These are phyloP conservation scores for Hippopotamus amphibius DNA, from an alignment of 2,113 vertebrate genomes.

Conservation along the genomic window DNA sequence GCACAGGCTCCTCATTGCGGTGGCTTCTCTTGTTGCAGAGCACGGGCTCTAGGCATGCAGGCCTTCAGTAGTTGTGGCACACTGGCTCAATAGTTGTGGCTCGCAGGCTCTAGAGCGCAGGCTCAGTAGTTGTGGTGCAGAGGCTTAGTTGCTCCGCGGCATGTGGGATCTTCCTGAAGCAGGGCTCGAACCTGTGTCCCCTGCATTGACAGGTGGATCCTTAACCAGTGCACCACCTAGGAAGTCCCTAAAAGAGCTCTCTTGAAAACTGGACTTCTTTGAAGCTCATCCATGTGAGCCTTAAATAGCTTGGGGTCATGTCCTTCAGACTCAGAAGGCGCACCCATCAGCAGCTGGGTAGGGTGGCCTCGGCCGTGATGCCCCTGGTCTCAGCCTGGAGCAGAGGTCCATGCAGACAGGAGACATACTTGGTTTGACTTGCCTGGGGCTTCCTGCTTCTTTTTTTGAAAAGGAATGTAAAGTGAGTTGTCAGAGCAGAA, in stretches of 20 bases:
- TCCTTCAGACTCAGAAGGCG: neutral
- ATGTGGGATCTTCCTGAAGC: too few relatives aligned
- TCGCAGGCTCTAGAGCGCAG: too few relatives aligned
- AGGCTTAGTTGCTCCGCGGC: too few relatives aligned
- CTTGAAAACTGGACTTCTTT: neutral
- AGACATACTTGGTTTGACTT: accelerated
- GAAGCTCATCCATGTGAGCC: neutral
- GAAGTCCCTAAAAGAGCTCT: neutral
- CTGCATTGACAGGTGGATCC: too few relatives aligned
- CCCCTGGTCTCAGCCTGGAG: neutral
- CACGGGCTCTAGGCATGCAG: too few relatives aligned
- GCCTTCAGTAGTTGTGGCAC: too few relatives aligned
- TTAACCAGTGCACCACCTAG: too few relatives aligned
- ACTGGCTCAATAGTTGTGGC: too few relatives aligned
- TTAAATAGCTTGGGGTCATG: neutral
- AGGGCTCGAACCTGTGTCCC: too few relatives aligned
- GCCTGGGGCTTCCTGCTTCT: neutral
- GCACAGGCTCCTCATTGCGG: too few relatives aligned
- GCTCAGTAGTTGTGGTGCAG: too few relatives aligned
- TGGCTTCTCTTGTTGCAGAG: too few relatives aligned
- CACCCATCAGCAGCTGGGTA: neutral
- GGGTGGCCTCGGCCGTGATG: neutral
- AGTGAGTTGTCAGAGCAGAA: neutral
- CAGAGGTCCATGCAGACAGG: accelerated
- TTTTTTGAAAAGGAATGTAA: neutral